Evolutionary conservation across 1,140 invertebrate genomes (phyloP).

Genomic region (Teleogryllus occipitalis): DNA sequence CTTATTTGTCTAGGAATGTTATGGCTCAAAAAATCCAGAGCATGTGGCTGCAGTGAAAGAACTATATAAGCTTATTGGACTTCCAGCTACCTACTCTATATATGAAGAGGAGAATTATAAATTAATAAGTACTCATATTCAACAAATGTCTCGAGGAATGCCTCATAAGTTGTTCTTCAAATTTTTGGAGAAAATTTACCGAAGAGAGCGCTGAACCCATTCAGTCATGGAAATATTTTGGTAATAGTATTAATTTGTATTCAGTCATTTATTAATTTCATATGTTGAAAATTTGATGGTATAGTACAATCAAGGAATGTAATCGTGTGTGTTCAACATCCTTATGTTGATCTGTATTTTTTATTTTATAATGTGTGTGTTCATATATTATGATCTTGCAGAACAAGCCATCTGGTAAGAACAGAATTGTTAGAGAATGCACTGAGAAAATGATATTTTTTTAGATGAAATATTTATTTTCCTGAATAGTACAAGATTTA

Average conservation of each 20-base stretch:
- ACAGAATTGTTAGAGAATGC: too few species aligned
- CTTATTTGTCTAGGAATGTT: constrained; percentile 52
- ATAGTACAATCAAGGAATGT: too few species aligned
- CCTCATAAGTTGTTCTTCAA: constrained; percentile 75
- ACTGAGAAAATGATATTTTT: too few species aligned
- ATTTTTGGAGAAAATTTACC: constrained; percentile 72
- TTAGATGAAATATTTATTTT: too few species aligned
- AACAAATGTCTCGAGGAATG: constrained; percentile 73
- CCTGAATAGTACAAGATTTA: too few species aligned
- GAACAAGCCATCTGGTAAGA: too few species aligned
- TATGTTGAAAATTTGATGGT: not conserved
- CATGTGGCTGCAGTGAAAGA: constrained; percentile 65
- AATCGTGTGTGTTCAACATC: too few species aligned
- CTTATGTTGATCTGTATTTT: too few species aligned
- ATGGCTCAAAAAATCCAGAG: constrained; percentile 59
- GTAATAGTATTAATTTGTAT: not conserved
- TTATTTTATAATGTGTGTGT: too few species aligned
- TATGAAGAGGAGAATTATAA: constrained; percentile 84
- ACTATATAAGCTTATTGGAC: constrained; percentile 69
- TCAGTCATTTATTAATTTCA: not conserved
- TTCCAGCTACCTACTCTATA: constrained; percentile 65
- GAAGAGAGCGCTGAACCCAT: constrained; percentile 38
- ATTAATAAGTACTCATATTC: constrained; percentile 71
- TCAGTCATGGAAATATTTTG: not conserved
- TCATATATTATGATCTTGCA: too few species aligned